These are phyloP conservation scores for Sacculina carcini DNA, from an alignment of 2,888 invertebrate species.

Conservation along the genomic window DNA sequence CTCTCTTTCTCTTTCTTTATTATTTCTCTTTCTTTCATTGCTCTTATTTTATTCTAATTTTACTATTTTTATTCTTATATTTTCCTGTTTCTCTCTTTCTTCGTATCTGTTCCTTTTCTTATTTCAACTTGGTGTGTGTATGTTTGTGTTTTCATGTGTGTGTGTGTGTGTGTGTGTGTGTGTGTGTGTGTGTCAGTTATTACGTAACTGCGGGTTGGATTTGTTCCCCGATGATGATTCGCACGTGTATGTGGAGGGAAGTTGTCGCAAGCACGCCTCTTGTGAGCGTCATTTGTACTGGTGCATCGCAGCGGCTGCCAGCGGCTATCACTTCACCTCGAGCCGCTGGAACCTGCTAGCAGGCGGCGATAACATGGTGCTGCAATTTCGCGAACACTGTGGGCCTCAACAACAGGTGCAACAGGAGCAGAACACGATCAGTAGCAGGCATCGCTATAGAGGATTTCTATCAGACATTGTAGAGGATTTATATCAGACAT, in stretches of 20 bases:
- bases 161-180: background rate
- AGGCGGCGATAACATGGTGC: slow-evolving; percentile 32
- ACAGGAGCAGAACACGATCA: too few relatives aligned
- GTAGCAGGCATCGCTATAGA: too few relatives aligned
- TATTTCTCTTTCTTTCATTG: background rate
- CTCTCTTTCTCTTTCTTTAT: background rate
- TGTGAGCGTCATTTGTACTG: slow-evolving; percentile 25
- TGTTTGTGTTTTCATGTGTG: background rate
- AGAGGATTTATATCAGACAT: too few relatives aligned
- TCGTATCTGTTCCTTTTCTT: background rate
- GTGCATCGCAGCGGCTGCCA: slow-evolving; percentile 43
- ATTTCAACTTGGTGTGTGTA: background rate
- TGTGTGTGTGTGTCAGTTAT: slow-evolving; percentile 19
- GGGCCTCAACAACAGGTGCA: too few relatives aligned
- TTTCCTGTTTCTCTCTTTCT: background rate
- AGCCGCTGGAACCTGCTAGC: slow-evolving; percentile 37
- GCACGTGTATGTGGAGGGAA: slow-evolving; percentile 26
- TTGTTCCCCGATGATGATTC: slow-evolving; percentile 50
- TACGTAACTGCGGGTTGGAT: slow-evolving; percentile 43
- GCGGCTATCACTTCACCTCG: slow-evolving; percentile 53
- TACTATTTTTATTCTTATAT: background rate
- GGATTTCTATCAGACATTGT: too few relatives aligned
- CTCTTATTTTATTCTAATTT: background rate
- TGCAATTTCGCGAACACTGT: slow-evolving; percentile 44
- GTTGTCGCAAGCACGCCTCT: slow-evolving; percentile 11